Conservation (phyloP, 2,113 vertebrate genomes). For the Mesembrinibis cayennensis region DNA sequence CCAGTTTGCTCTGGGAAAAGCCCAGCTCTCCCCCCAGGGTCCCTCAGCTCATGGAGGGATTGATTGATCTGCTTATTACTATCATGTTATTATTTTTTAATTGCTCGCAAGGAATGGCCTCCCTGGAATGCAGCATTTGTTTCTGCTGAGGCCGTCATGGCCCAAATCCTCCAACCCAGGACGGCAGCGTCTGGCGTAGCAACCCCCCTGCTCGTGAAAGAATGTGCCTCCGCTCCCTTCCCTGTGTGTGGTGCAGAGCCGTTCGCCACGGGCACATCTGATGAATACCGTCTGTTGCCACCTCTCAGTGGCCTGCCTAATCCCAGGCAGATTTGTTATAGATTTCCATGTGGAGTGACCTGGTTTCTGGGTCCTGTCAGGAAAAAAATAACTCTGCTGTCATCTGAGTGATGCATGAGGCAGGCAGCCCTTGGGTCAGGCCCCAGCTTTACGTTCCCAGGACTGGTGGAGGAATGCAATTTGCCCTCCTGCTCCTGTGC, state of each 20-base stretch:
- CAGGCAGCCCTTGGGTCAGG: neutral
- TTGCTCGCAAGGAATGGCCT: neutral
- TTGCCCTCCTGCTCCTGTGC: neutral
- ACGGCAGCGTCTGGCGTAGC: neutral
- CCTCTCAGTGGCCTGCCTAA: neutral
- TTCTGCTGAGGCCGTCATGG: neutral
- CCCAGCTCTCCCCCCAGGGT: neutral
- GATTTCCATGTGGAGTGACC: constrained; percentile 43
- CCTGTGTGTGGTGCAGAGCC: neutral
- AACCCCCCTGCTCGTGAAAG: neutral
- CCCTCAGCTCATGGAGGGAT: neutral
- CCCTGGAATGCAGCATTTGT: neutral
- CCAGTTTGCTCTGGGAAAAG: neutral
- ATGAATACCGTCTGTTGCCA: constrained; percentile 31
- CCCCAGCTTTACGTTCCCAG: neutral
- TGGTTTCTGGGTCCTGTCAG: constrained; percentile 29
- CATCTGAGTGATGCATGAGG: constrained; percentile 33
- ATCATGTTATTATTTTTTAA: constrained; percentile 9
- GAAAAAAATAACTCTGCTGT: constrained; percentile 45
- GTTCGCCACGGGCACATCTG: neutral
- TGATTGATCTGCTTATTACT: constrained; percentile 11
- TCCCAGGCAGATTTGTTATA: constrained; percentile 41
- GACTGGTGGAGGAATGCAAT: neutral
- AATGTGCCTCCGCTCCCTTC: neutral
- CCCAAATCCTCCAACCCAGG: neutral